Evolutionary conservation across 2,797 vertebrate species (phyloP), one percentile per base, ranked within the genome.

Genomic region (Coracias cyanogaster): DNA sequence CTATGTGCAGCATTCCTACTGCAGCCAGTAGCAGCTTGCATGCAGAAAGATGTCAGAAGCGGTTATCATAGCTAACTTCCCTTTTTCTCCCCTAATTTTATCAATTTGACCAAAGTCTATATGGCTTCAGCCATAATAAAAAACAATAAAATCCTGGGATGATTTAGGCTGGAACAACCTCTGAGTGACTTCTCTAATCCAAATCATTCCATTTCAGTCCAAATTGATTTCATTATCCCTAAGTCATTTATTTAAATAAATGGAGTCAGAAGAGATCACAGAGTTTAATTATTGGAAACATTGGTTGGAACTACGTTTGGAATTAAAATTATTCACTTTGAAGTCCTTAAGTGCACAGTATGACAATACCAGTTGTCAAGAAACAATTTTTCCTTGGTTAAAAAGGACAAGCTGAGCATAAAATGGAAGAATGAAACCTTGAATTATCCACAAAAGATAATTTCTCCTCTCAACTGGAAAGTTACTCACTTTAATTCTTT

Each of bases 271-370:
- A 86, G 73, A 88, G 64, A 95, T 95, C 95, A 94, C 60, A 89
- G 83, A 90, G 52, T 66, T 94, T 94, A 96, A 96, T 97, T 93
- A 93, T 84, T 96, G 84, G 79, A 96, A 96, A 94, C 91, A 84
- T 12, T 86, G 71, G 77, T 64, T 97, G 86, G 96, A 91, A 94
- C 45, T 39, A 91, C 70, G 70, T 96, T 89, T 86, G 95, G 93
- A 96, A 96, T 94, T 86, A 93, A 84, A 91, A 91, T 89, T 84
- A 78, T 33, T 94, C 52, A 31, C 93, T 96, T 94, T 95, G 90
- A 94, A 96, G 91, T 93, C 80, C 80, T 70, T 81, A 83, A 94
- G 58, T 61, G 78, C 69, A 87, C 65, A 84, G 45, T 77, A 54
- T 90, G 86, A 90, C 95, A 96, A 66, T 77, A 73, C 17, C 66